Evolutionary conservation across 2,888 invertebrate species (phyloP).

Genomic region (Brachyptera putata): DNA sequence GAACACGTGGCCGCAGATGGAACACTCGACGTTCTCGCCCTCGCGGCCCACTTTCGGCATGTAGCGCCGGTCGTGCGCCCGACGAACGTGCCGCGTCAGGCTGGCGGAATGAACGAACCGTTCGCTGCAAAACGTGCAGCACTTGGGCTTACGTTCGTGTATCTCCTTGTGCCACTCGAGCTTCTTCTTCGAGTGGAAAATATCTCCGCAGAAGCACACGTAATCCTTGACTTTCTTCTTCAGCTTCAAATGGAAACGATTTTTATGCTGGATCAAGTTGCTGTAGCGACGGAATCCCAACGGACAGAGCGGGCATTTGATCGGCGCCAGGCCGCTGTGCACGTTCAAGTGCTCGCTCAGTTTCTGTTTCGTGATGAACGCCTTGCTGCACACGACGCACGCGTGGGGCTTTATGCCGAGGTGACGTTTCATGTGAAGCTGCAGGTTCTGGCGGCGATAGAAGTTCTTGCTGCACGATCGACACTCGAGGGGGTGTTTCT

Average conservation of each 20-base stretch:
- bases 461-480: constrained; percentile 77
- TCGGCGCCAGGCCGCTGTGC: constrained; percentile 75
- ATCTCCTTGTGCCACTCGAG: constrained; percentile 82
- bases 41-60: constrained; percentile 58
- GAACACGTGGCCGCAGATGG: constrained; percentile 73
- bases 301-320: constrained; percentile 75
- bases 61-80: constrained; percentile 73
- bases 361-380: constrained; percentile 78
- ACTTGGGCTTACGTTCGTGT: constrained; percentile 76
- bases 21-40: constrained; percentile 67
- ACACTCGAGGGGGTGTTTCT: constrained; percentile 77
- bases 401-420: constrained; percentile 70
- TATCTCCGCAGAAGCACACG: constrained; percentile 74
- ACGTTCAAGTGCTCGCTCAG: constrained; percentile 75
- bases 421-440: constrained; percentile 75
- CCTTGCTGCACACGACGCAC: constrained; percentile 75
- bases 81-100: constrained; percentile 75
- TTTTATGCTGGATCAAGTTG: constrained; percentile 79
- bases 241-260: constrained; percentile 69
- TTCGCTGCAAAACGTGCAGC: constrained; percentile 80
- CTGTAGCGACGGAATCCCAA: constrained; percentile 78
- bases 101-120: constrained; percentile 81
- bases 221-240: constrained; percentile 67
- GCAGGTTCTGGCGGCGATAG: constrained; percentile 66
- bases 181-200: constrained; percentile 78